Evolutionary conservation across 2,113 vertebrate genomes (phyloP).

Genomic region (Narcine bancroftii): DNA sequence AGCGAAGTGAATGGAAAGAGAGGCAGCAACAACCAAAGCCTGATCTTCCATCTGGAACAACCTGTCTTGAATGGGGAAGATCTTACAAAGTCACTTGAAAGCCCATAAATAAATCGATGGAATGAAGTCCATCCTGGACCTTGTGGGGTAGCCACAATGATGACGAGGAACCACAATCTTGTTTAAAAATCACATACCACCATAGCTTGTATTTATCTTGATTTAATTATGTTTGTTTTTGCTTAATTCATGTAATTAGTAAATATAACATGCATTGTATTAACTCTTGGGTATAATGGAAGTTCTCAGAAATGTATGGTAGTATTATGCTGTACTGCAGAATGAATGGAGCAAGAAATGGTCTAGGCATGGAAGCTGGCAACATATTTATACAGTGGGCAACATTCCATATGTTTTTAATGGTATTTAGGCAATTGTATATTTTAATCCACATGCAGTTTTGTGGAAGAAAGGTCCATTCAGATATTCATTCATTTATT

Average conservation of each 20-base stretch:
- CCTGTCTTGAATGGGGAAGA: too few species aligned
- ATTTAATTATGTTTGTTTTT: not conserved
- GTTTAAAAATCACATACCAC: not conserved
- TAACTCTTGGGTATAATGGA: not conserved
- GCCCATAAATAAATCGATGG: too few species aligned
- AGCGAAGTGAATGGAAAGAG: too few species aligned
- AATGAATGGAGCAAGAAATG: not conserved
- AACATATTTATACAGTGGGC: not conserved
- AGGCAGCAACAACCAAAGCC: too few species aligned
- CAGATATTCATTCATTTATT: slow-evolving; percentile 37
- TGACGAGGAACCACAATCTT: not conserved
- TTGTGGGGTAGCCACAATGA: too few species aligned
- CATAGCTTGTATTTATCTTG: not conserved
- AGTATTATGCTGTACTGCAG: not conserved
- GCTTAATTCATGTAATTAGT: not conserved
- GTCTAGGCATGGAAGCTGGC: not conserved
- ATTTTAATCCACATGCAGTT: slow-evolving; percentile 34
- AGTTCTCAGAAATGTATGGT: not conserved
- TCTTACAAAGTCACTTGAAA: too few species aligned
- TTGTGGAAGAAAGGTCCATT: slow-evolving; percentile 31
- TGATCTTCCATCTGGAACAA: too few species aligned
- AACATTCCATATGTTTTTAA: slow-evolving; percentile 23
- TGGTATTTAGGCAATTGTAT: slow-evolving; percentile 27
- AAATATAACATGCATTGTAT: not conserved
- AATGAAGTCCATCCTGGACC: too few species aligned